These are phyloP conservation scores for Protaetia brevitarsis DNA, from an alignment of 1,140 invertebrate species.

Conservation along the genomic window DNA sequence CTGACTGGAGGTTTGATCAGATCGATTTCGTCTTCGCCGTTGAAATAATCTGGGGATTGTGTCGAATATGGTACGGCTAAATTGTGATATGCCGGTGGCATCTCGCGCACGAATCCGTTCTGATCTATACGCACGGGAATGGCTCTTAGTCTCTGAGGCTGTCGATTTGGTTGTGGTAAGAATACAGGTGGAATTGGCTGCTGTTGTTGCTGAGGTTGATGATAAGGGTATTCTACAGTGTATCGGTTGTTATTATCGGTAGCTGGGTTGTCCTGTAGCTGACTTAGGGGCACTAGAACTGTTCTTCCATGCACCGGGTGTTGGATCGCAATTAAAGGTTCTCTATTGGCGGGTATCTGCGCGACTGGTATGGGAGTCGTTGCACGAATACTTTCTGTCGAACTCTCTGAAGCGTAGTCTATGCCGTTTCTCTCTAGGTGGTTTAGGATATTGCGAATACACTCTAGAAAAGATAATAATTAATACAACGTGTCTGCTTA, in stretches of 20 bases:
- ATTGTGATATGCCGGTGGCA: conserved; percentile 32
- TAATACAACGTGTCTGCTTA: too few relatives aligned
- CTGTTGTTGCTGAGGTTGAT: not conserved
- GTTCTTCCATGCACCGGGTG: conserved; percentile 53
- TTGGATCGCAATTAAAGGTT: conserved; percentile 47
- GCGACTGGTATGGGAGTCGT: conserved; percentile 37
- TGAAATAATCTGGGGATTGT: conserved; percentile 41
- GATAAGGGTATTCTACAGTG: not conserved
- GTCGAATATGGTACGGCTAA: conserved; percentile 37
- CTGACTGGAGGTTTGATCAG: conserved; percentile 53
- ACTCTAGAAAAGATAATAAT: too few relatives aligned
- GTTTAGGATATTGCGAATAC: too few relatives aligned
- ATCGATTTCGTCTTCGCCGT: conserved; percentile 41
- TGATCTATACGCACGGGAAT: conserved; percentile 46
- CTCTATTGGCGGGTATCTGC: conserved; percentile 42
- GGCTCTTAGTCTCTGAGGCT: conserved; percentile 31
- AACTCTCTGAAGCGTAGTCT: conserved; percentile 29
- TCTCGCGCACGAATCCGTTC: conserved; percentile 42
- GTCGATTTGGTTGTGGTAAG: not conserved
- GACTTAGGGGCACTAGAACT: conserved; percentile 46
- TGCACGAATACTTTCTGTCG: conserved; percentile 35
- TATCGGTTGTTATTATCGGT: not conserved
- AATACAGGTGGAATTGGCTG: conserved; percentile 25
- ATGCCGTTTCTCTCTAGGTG: too few relatives aligned
- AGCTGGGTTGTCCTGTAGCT: not conserved